A percentile compares a stretch with the other conserved stretches of the same genome.
phyloP scores from a whole-genome alignment of 1,140 invertebrate genomes.

The Octopus bimaculoides region DNA sequence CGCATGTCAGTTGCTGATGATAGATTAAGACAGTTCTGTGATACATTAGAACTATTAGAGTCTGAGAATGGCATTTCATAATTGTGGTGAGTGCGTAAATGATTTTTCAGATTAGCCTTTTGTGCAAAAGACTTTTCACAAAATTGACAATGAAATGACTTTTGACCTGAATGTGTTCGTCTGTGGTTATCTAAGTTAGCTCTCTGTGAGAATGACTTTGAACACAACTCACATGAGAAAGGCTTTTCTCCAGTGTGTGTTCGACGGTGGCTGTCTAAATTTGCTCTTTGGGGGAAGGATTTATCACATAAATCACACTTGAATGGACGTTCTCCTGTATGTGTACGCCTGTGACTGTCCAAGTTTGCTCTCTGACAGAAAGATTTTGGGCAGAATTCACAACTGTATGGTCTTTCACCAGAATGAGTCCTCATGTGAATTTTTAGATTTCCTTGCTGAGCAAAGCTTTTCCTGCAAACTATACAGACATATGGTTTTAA shows the following conservation, averaged over 20 bases:
- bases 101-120: conserved; percentile 53
- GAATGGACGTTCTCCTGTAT: conserved; percentile 51
- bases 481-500: conserved; percentile 91
- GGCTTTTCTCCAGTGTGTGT: conserved; percentile 16
- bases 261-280: background rate
- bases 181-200: background rate
- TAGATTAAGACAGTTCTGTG: no score
- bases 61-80: no score
- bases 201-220: conserved; percentile 40
- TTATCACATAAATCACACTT: conserved; percentile 14
- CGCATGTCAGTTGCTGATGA: no score
- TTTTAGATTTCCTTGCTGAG: conserved; percentile 81
- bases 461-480: conserved; percentile 93
- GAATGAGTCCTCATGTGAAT: conserved; percentile 79
- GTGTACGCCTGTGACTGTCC: conserved; percentile 83
- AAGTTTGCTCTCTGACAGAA: conserved; percentile 16
- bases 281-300: background rate
- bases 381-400: background rate
- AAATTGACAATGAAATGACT: conserved; percentile 72
- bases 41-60: no score
- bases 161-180: conserved; percentile 72
- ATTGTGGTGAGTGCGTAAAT: conserved; percentile 30
- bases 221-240: conserved; percentile 22
- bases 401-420: conserved; percentile 51
- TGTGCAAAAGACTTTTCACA: conserved; percentile 84